Conservation (phyloP, 2,797 vertebrate species). For the Delichon dasypus region DNA sequence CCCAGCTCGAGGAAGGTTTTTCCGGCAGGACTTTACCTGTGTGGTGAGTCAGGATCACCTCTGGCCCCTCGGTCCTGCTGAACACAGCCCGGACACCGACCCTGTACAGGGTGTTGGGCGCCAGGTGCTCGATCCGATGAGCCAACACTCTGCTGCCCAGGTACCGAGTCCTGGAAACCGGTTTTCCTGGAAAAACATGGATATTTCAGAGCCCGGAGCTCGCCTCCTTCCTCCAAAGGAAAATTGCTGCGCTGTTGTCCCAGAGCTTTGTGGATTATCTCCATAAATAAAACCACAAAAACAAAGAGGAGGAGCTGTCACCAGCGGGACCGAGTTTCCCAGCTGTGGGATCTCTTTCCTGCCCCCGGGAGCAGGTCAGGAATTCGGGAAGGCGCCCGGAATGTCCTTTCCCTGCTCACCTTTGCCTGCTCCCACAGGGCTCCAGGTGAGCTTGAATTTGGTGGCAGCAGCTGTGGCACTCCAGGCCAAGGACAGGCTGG, state of each 20-base stretch:
- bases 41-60: conserved; percentile 81
- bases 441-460: conserved; percentile 88
- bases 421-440: conserved; percentile 10
- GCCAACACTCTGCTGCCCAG: conserved; percentile 74
- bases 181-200: conserved; percentile 61
- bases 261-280: background rate
- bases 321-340: background rate
- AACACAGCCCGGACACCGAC: conserved; percentile 82
- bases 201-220: background rate
- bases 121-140: conserved; percentile 75
- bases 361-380: background rate
- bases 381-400: background rate
- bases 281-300: background rate
- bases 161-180: conserved; percentile 73
- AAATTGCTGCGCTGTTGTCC: background rate
- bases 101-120: conserved; percentile 77
- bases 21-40: conserved; percentile 77
- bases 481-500: conserved; percentile 84
- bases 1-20: background rate
- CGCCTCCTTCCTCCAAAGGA: background rate
- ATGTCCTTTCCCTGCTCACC: conserved; percentile 19
- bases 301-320: background rate
- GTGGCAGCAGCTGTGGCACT: conserved; percentile 84
- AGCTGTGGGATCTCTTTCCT: background rate
- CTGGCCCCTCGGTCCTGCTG: conserved; percentile 83